Percentiles rank a stretch among this genome's conserved stretches.
These are phyloP conservation scores for Listronotus oregonensis DNA, from an alignment of 1,140 invertebrate species.

Conservation along the genomic window DNA sequence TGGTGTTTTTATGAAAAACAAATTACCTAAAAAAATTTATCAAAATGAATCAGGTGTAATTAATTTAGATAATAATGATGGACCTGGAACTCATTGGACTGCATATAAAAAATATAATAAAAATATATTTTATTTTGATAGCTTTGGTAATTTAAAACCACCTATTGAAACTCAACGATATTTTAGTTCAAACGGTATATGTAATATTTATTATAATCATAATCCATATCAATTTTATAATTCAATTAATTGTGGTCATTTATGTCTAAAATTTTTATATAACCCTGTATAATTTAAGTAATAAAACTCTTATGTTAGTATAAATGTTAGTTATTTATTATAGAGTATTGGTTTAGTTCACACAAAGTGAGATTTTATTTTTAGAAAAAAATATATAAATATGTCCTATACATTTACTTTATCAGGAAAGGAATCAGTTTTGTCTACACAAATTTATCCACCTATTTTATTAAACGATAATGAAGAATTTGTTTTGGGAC, in stretches of 20 bases:
- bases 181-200: constrained; percentile 24
- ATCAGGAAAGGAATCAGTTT: too few species aligned
- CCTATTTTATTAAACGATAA: too few species aligned
- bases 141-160: constrained; percentile 50
- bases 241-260: constrained; percentile 38
- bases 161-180: constrained; percentile 46
- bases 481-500: background rate
- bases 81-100: constrained; percentile 54
- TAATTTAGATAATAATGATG: constrained; percentile 48
- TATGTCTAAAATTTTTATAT: constrained; percentile 46
- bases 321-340: too few species aligned
- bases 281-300: too few species aligned
- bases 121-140: constrained; percentile 44
- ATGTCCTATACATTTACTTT: too few species aligned
- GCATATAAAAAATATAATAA: constrained; percentile 49
- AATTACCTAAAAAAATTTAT: constrained; percentile 40
- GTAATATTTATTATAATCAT: constrained; percentile 37
- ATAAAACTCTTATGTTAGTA: too few species aligned
- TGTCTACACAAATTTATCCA: too few species aligned
- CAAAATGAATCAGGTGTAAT: constrained; percentile 50
- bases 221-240: constrained; percentile 37
- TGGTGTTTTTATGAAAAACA: constrained; percentile 52
- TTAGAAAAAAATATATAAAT: too few species aligned
- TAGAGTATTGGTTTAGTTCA: too few species aligned
- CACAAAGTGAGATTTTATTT: too few species aligned